These are phyloP conservation scores for Chelmon rostratus DNA, from an alignment of 2,797 vertebrate species.

Conservation along the genomic window DNA sequence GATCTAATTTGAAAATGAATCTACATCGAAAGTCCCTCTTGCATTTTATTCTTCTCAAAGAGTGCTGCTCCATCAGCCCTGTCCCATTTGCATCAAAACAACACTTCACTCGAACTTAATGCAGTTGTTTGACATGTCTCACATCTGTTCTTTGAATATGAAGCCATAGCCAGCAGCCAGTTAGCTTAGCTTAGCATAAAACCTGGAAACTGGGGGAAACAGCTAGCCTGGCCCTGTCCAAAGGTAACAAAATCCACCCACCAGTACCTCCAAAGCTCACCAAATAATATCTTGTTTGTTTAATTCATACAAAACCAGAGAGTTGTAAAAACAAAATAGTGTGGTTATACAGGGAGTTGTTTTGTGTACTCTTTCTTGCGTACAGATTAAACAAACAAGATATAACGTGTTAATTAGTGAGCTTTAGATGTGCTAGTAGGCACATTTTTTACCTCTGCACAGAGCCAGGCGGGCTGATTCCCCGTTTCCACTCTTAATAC, in stretches of 20 bases:
- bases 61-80: conserved; percentile 9
- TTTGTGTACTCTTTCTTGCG: background rate
- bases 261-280: background rate
- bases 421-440: background rate
- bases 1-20: conserved; percentile 6
- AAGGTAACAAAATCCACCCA: background rate
- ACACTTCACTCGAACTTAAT: background rate
- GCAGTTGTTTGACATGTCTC: background rate
- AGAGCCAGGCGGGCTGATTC: background rate
- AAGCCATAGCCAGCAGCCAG: background rate
- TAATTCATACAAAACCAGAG: background rate
- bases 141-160: background rate
- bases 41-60: conserved; percentile 2
- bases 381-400: background rate
- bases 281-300: background rate
- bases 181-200: conserved; percentile 1
- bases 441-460: background rate
- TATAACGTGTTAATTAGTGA: background rate
- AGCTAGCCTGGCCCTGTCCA: background rate
- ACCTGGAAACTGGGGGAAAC: background rate
- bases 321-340: background rate
- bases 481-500: background rate
- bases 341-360: background rate
- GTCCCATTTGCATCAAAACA: conserved; percentile 20
- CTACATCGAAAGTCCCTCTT: background rate